Base-by-base conservation (phyloP, 2,113 vertebrate genomes). In the Pollachius pollachius region DNA sequence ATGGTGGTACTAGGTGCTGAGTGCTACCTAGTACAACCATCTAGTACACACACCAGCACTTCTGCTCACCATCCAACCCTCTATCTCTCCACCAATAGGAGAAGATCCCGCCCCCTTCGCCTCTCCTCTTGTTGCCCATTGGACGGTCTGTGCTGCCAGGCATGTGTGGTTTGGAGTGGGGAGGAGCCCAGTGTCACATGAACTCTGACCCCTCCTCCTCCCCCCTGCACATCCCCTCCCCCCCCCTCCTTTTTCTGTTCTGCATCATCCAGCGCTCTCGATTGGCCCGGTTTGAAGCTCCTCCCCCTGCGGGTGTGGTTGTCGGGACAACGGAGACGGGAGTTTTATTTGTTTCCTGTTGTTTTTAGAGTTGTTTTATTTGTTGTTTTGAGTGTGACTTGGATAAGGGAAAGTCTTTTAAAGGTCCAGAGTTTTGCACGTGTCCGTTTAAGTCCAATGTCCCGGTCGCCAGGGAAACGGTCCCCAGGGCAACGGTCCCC, bases 121-220 rank as follows among this genome's bases (percentile, higher is more conserved):
- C 76, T 87, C 72, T 54, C 69, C 74, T 85, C 81, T 81, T 80
- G 70, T 48, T 88, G 91, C 91, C 85, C 83, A 89, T 76, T 72
- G 80, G 94, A 95, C 93, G 92, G 94, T 93, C 89, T 76, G 80
- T 86, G 92, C 93, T 95, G 95, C 93, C 94, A 91, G 88, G 89
- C 84, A 85, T 78, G 82, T 88, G 61, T 58, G 78, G 73, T 64
- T 76, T 70, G 77, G 73, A 75, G 90, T 73, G 77, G 75, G 76
- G 13, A 19, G 17, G 41, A 48, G 41, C 41, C 41, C 41, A 48
- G 41, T 48, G 41, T 48, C 41, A 48, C 41, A 9, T 48, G 41
- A 48, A 6, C 70, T 66, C 41, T 48, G 13, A 3, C 16, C 16
- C 68, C 58, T 18, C 62, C 62, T 27, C 23, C 3, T 18, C 3